Percentiles rank a stretch among this genome's conserved stretches.
These are phyloP conservation scores for Orientallactaga sibirica DNA, from an alignment of 2,797 vertebrate species.

Conservation along the genomic window DNA sequence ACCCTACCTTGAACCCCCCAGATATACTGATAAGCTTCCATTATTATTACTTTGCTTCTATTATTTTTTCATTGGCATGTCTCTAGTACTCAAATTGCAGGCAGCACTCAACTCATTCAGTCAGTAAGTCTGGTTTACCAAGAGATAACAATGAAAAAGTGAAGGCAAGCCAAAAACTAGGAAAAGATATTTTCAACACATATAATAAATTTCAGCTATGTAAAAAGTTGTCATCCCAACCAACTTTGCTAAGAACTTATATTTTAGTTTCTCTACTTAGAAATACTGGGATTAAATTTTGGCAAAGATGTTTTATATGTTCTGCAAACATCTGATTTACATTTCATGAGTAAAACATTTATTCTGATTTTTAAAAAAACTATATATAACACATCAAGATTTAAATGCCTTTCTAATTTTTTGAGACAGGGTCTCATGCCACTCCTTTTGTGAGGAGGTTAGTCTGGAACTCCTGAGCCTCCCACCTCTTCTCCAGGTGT, in stretches of 20 bases:
- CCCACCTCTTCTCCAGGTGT: background rate
- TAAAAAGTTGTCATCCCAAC: slow-evolving; percentile 35
- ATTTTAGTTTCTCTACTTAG: slow-evolving; percentile 39
- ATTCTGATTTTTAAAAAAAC: slow-evolving; percentile 30
- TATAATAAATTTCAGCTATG: background rate
- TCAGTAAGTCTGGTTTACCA: background rate
- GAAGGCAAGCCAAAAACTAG: background rate
- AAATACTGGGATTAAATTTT: background rate
- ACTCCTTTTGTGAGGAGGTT: background rate
- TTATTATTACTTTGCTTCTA: no score
- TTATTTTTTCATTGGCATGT: background rate
- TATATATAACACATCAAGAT: background rate
- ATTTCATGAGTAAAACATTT: slow-evolving; percentile 14
- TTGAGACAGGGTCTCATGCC: background rate
- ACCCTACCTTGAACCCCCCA: background rate
- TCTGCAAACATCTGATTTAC: slow-evolving; percentile 30
- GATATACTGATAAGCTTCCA: no score
- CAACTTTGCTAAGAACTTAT: background rate
- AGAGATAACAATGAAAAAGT: background rate
- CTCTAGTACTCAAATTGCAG: background rate
- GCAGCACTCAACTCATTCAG: background rate
- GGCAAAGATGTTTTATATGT: background rate
- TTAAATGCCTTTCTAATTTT: background rate
- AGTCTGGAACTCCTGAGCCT: background rate
- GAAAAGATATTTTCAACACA: slow-evolving; percentile 36